These are phyloP conservation scores for Drosophila pseudotakahashii DNA, from an alignment of 2,888 invertebrate species.

Conservation along the genomic window DNA sequence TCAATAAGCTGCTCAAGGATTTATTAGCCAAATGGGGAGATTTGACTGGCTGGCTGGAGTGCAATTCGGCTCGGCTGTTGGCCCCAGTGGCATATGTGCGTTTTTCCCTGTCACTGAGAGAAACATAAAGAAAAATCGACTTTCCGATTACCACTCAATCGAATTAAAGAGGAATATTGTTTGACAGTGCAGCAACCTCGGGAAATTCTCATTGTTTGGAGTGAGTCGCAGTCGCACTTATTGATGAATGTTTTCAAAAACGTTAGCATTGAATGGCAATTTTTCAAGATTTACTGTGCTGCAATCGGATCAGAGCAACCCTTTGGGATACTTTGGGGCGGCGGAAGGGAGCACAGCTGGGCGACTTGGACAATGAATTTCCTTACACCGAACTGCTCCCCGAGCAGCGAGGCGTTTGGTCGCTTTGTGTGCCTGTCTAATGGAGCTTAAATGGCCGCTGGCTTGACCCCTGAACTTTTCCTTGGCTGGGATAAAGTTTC, in stretches of 20 bases:
- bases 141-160: not conserved
- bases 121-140: constrained; percentile 28
- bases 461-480: constrained; percentile 52
- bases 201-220: constrained; percentile 43
- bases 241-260: constrained; percentile 75
- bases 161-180: not conserved
- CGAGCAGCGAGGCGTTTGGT: constrained; percentile 13
- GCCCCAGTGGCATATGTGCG: constrained; percentile 61
- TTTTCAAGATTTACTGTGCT: constrained; percentile 78
- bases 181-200: constrained; percentile 24
- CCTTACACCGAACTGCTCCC: constrained; percentile 19
- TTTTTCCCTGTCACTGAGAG: constrained; percentile 52
- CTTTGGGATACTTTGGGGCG: constrained; percentile 4
- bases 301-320: constrained; percentile 12
- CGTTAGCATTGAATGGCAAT: constrained; percentile 79
- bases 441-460: constrained; percentile 67
- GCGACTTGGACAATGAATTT: constrained; percentile 55
- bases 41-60: constrained; percentile 78
- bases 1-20: constrained; percentile 84
- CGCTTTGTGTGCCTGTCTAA: constrained; percentile 53
- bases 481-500: constrained; percentile 46
- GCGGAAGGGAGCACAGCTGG: constrained; percentile 34
- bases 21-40: constrained; percentile 84
- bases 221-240: constrained; percentile 49
- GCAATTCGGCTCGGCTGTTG: constrained; percentile 20